A percentile compares a stretch with the other conserved stretches of the same genome.
Conservation (phyloP, 2,113 vertebrate species). For the Oxyura jamaicensis region DNA sequence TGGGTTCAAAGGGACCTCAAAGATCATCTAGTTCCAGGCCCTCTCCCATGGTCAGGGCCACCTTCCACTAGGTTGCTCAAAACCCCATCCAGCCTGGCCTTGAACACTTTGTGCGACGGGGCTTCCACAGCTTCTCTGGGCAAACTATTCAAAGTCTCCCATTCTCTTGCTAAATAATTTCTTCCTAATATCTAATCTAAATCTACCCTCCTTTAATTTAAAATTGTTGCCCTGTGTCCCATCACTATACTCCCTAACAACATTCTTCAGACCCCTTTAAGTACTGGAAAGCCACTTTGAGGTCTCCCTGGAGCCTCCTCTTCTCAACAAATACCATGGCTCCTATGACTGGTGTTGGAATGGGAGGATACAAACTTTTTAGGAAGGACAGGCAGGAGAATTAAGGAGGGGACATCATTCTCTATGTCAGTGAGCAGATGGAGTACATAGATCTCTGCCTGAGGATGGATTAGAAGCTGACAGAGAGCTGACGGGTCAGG, state of each 20-base stretch:
- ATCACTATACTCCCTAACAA: neutral
- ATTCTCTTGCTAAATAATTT: neutral
- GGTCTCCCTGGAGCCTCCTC: neutral
- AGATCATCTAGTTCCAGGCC: neutral
- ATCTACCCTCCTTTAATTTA: neutral
- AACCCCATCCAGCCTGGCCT: too few species aligned
- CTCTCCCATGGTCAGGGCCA: too few species aligned
- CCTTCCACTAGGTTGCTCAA: too few species aligned
- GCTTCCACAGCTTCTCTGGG: neutral
- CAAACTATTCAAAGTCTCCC: neutral
- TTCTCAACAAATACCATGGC: neutral
- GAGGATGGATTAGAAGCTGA: too few species aligned
- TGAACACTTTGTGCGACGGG: too few species aligned
- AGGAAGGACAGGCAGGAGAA: too few species aligned
- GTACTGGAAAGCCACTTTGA: neutral
- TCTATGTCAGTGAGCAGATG: too few species aligned
- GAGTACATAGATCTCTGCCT: too few species aligned
- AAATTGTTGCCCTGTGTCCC: neutral
- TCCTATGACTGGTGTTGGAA: too few species aligned
- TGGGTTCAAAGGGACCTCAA: neutral
- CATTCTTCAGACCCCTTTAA: neutral
- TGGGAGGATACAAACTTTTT: too few species aligned
- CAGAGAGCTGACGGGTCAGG: too few species aligned
- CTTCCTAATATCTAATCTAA: neutral
- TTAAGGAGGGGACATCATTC: too few species aligned